Percentiles rank a stretch among this genome's conserved stretches.
Conservation (phyloP, 2,888 invertebrate species). For the Merodon equestris region DNA sequence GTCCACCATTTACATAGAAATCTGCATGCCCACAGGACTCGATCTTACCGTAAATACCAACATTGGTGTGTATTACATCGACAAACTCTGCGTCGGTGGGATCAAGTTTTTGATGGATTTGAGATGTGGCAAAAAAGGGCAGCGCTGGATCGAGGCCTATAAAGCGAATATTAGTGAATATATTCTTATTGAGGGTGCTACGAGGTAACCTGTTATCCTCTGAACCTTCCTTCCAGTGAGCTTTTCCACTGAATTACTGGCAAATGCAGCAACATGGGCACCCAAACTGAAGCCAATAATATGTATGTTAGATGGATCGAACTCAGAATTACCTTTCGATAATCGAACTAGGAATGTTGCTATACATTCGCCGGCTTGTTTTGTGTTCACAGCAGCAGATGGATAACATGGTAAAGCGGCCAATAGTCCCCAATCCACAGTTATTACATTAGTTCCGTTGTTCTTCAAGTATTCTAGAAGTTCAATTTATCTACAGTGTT, state of each 20-base stretch:
- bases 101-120: slow-evolving; percentile 80
- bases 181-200: too few relatives aligned
- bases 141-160: slow-evolving; percentile 83
- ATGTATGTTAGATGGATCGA: slow-evolving; percentile 78
- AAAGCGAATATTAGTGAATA: slow-evolving; percentile 7
- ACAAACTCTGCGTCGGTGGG: slow-evolving; percentile 80
- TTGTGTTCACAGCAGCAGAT: slow-evolving; percentile 81
- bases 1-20: slow-evolving; percentile 82
- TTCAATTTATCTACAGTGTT: too few relatives aligned
- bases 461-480: slow-evolving; percentile 76
- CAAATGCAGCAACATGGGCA: slow-evolving; percentile 80
- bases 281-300: slow-evolving; percentile 82
- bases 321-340: slow-evolving; percentile 72
- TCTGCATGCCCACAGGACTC: slow-evolving; percentile 82
- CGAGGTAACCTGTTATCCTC: slow-evolving; percentile 77
- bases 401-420: slow-evolving; percentile 81
- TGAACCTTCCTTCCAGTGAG: slow-evolving; percentile 73
- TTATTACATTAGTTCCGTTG: slow-evolving; percentile 78
- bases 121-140: slow-evolving; percentile 81
- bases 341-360: slow-evolving; percentile 78
- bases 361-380: slow-evolving; percentile 81
- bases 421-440: slow-evolving; percentile 81
- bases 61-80: slow-evolving; percentile 82
- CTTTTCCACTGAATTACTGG: slow-evolving; percentile 74
- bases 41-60: slow-evolving; percentile 82